phyloP scores from a whole-genome alignment of 2,888 invertebrate genomes.

The Dasysyrphus albostriatus region DNA sequence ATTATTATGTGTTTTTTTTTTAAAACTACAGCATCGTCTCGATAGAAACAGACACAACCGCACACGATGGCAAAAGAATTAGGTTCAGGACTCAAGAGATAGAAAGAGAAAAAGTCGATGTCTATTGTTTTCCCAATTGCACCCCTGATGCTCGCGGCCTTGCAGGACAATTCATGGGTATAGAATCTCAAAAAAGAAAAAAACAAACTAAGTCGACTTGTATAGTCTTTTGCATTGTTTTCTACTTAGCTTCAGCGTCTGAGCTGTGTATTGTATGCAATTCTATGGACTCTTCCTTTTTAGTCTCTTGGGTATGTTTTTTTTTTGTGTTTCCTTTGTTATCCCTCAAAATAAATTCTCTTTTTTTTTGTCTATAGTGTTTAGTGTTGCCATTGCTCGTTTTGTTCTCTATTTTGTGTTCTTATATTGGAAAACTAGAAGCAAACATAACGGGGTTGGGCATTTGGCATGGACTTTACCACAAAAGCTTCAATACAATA shows the following conservation, averaged over 20 bases:
- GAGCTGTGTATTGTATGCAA: slow-evolving; percentile 31
- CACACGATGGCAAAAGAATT: neutral
- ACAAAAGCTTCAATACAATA: slow-evolving; percentile 37
- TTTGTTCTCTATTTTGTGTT: neutral
- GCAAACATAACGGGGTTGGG: neutral
- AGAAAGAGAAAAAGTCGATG: slow-evolving; percentile 12
- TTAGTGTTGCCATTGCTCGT: slow-evolving; percentile 15
- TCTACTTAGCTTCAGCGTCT: neutral
- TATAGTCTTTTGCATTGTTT: slow-evolving; percentile 33
- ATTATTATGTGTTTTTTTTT: neutral
- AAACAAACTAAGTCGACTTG: slow-evolving; percentile 49
- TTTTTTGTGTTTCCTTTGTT: neutral
- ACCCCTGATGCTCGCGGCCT: neutral
- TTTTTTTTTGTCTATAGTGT: neutral
- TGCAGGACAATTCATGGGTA: slow-evolving; percentile 31
- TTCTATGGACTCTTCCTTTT: slow-evolving; percentile 29
- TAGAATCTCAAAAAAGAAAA: slow-evolving; percentile 23
- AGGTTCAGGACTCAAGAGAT: slow-evolving; percentile 8
- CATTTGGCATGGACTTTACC: neutral
- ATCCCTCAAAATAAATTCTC: slow-evolving; percentile 43
- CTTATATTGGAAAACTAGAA: slow-evolving; percentile 6
- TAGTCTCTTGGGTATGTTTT: slow-evolving; percentile 27
- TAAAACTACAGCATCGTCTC: slow-evolving; percentile 6
- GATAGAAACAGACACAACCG: slow-evolving; percentile 12
- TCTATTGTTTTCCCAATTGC: slow-evolving; percentile 42